A percentile compares a stretch with the other conserved stretches of the same genome.
Conservation (phyloP, 2,797 vertebrate species). For the Linurgus olivaceus region DNA sequence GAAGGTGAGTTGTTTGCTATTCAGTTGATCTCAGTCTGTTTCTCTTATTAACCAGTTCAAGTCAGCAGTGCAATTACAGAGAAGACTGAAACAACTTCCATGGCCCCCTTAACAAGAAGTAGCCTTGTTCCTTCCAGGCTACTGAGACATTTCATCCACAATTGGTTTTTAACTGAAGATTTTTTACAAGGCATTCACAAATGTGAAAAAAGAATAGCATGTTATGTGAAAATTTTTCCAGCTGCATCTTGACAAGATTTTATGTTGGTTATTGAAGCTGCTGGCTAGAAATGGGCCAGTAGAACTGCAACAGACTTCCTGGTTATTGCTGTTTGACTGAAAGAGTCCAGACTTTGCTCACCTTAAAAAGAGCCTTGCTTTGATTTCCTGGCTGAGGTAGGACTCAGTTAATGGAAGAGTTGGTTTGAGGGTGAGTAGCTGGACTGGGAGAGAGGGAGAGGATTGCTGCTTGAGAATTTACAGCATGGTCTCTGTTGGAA, state of each 20-base stretch:
- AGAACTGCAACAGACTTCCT: neutral
- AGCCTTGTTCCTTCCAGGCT: neutral
- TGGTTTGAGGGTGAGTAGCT: neutral
- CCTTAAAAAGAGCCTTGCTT: neutral
- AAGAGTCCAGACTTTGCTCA: neutral
- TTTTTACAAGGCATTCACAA: slow-evolving; percentile 34
- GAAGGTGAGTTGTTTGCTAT: neutral
- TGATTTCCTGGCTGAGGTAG: slow-evolving; percentile 10
- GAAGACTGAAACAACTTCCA: neutral
- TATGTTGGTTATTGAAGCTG: slow-evolving; percentile 8
- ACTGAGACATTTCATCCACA: neutral
- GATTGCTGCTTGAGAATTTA: neutral
- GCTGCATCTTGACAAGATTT: neutral
- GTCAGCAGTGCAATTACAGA: neutral
- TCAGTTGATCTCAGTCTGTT: neutral
- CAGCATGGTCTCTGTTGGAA: neutral
- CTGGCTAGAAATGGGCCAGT: neutral
- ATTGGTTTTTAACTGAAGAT: slow-evolving; percentile 1
- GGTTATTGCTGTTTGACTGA: neutral
- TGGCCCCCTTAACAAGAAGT: neutral
- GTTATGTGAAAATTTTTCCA: neutral
- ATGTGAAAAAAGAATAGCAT: neutral
- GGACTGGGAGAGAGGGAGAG: neutral
- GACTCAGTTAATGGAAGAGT: neutral
- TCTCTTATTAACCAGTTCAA: neutral